Conservation (phyloP, 2,888 invertebrate species). For the Dicranocentrus wangi region DNA sequence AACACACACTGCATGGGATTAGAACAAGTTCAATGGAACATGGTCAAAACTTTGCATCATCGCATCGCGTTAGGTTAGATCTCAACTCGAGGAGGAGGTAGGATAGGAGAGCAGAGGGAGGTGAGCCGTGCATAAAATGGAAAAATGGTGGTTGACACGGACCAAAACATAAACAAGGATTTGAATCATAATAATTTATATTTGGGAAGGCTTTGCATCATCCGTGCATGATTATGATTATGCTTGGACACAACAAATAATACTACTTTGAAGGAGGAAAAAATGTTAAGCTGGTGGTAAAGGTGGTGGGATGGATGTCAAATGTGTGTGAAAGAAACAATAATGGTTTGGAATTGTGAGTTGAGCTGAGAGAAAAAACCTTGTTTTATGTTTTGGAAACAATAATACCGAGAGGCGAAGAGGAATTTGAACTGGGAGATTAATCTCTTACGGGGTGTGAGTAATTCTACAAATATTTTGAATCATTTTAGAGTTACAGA, state of each 20-base stretch:
- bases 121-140: slow-evolving; percentile 52
- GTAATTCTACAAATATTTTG: slow-evolving; percentile 7
- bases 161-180: slow-evolving; percentile 69
- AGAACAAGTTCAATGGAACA: slow-evolving; percentile 46
- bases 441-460: slow-evolving; percentile 17
- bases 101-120: slow-evolving; percentile 30
- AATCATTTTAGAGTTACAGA: background rate
- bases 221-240: slow-evolving; percentile 45
- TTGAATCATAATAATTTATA: slow-evolving; percentile 60
- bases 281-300: too few species aligned
- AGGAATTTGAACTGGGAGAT: slow-evolving; percentile 31
- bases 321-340: slow-evolving; percentile 6
- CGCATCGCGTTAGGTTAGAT: background rate
- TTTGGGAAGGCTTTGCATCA: slow-evolving; percentile 4
- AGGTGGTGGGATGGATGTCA: background rate
- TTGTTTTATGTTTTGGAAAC: slow-evolving; percentile 53
- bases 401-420: too few species aligned
- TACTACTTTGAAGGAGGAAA: too few species aligned
- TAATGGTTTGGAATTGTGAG: too few species aligned
- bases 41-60: background rate
- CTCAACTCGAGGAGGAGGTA: too few species aligned
- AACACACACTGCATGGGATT: slow-evolving; percentile 22
- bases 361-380: too few species aligned
- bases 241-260: too few species aligned
- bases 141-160: slow-evolving; percentile 55